Conservation (phyloP, 2,797 vertebrate species). For the Sebastes itinus region DNA sequence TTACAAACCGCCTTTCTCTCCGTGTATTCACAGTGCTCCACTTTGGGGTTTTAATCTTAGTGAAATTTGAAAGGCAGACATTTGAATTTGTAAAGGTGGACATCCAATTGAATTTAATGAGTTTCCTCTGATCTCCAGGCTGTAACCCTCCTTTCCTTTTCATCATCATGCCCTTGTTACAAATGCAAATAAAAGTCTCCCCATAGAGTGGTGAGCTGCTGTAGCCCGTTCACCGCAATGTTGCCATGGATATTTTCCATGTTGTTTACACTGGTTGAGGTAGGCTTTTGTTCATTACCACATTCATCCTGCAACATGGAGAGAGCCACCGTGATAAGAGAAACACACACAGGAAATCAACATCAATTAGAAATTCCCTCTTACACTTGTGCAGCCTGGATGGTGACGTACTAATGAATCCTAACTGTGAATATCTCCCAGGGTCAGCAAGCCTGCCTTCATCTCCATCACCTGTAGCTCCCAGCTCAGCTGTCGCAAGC, state of each 20-base stretch:
- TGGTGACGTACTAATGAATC: constrained; percentile 34
- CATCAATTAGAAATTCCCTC: background rate
- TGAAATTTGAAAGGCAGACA: constrained; percentile 46
- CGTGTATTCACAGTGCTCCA: background rate
- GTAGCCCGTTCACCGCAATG: constrained; percentile 22
- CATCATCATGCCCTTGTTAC: constrained; percentile 61
- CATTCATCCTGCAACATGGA: background rate
- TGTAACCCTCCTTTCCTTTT: constrained; percentile 55
- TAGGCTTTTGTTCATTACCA: constrained; percentile 32
- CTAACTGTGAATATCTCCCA: constrained; percentile 82
- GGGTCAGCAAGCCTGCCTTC: constrained; percentile 89
- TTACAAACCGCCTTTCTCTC: background rate
- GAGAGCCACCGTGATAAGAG: background rate
- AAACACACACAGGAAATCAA: background rate
- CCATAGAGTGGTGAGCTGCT: constrained; percentile 27
- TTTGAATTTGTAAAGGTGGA: constrained; percentile 78
- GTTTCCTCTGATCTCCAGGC: constrained; percentile 72
- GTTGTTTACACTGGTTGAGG: constrained; percentile 21
- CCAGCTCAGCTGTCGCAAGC: constrained; percentile 90
- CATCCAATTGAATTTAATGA: constrained; percentile 71
- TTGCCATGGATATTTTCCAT: constrained; percentile 64
- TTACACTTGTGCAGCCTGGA: background rate
- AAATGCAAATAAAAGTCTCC: constrained; percentile 70
- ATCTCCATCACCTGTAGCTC: constrained; percentile 85
- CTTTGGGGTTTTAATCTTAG: constrained; percentile 10